These are phyloP conservation scores for Xanthia icteritia DNA, from an alignment of 2,888 invertebrate genomes.

Conservation along the genomic window DNA sequence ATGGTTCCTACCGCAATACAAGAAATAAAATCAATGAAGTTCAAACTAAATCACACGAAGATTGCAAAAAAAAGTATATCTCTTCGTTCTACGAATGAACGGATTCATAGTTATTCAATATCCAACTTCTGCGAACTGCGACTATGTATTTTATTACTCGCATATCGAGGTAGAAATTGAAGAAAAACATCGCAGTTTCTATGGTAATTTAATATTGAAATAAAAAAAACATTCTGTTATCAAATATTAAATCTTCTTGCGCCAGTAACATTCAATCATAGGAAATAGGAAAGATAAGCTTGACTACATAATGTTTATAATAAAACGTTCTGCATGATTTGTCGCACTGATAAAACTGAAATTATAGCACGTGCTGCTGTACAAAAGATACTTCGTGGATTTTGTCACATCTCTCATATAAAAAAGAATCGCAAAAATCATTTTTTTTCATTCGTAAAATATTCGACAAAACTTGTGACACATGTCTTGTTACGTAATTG, in stretches of 20 bases:
- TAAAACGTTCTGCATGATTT: constrained; percentile 29
- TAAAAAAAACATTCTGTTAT: constrained; percentile 43
- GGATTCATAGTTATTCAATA: constrained; percentile 4
- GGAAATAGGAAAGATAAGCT: constrained; percentile 40
- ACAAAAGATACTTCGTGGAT: not conserved
- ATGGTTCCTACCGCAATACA: not conserved
- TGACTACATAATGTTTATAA: constrained; percentile 2
- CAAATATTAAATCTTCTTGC: constrained; percentile 47
- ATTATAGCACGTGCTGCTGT: not conserved
- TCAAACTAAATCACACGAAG: not conserved
- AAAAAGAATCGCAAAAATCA: not conserved
- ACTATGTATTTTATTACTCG: constrained; percentile 21
- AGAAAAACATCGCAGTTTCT: constrained; percentile 25
- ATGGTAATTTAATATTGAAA: constrained; percentile 41
- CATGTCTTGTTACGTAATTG: not conserved
- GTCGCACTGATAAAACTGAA: constrained; percentile 16
- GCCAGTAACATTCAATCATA: constrained; percentile 51
- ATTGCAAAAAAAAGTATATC: constrained; percentile 1
- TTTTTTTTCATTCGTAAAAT: not conserved
- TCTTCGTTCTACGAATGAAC: constrained; percentile 13
- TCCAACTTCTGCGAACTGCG: constrained; percentile 5
- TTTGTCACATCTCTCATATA: not conserved
- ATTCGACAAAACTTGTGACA: not conserved
- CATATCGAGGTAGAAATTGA: constrained; percentile 19
- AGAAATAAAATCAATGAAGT: constrained; percentile 5